phyloP scores from a whole-genome alignment of 92 coral and sea anemone genomes.

The Diadumene lineata region DNA sequence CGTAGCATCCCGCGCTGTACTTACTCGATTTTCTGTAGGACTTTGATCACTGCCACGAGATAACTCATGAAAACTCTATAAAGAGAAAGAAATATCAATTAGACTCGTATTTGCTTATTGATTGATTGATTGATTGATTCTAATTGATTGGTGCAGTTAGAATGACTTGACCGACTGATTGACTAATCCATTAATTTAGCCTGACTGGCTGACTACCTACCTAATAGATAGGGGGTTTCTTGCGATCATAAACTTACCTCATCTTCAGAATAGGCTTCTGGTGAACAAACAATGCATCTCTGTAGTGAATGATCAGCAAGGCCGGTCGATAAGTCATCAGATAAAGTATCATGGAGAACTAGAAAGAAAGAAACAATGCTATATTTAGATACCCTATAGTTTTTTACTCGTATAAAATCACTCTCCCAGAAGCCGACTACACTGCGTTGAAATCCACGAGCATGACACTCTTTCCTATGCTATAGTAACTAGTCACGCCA shows the following conservation, averaged over 20 bases:
- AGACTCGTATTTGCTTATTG: not conserved
- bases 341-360: slow-evolving; percentile 90
- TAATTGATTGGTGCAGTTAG: too few species aligned
- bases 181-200: too few species aligned
- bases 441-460: too few species aligned
- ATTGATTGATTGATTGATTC: not conserved
- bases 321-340: slow-evolving; percentile 77
- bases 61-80: slow-evolving; percentile 83
- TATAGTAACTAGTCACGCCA: too few species aligned
- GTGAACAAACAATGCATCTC: slow-evolving; percentile 88
- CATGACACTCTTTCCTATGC: too few species aligned
- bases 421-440: too few species aligned
- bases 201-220: too few species aligned
- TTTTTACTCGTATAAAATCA: too few species aligned
- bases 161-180: too few species aligned
- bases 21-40: slow-evolving; percentile 77
- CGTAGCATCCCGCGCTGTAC: too few species aligned
- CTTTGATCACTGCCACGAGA: slow-evolving; percentile 89
- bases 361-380: not conserved
- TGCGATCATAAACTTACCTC: slow-evolving; percentile 56
- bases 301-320: slow-evolving; percentile 83
- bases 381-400: too few species aligned
- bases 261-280: slow-evolving; percentile 83
- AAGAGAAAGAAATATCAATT: not conserved
- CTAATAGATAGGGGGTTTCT: too few species aligned